Evolutionary conservation across 2,113 vertebrate genomes (phyloP).

Genomic region (Salvator merianae): DNA sequence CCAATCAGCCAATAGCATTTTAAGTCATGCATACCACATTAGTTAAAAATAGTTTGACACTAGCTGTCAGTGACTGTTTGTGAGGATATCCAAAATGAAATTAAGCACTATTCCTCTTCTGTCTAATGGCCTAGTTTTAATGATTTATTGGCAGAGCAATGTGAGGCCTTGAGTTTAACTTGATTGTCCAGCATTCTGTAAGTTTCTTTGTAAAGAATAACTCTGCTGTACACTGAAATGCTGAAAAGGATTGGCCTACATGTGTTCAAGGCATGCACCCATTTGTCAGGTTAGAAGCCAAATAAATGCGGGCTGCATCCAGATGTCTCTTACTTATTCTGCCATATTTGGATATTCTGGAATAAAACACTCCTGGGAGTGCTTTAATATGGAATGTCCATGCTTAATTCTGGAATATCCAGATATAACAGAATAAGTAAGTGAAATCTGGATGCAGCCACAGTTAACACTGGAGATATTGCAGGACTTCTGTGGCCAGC

Average conservation of each 20-base stretch:
- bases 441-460: too few relatives aligned
- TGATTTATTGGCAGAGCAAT: slow-evolving; percentile 23
- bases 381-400: too few relatives aligned
- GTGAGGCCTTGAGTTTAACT: not conserved
- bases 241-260: not conserved
- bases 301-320: too few relatives aligned
- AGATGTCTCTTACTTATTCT: too few relatives aligned
- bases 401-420: too few relatives aligned
- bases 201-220: not conserved
- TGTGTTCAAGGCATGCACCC: not conserved
- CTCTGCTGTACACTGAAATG: not conserved
- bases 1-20: slow-evolving; percentile 51
- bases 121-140: slow-evolving; percentile 42
- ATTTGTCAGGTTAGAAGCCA: too few relatives aligned
- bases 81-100: slow-evolving; percentile 50
- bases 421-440: too few relatives aligned
- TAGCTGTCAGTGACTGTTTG: slow-evolving; percentile 45
- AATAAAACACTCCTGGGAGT: too few relatives aligned
- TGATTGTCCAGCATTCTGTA: not conserved
- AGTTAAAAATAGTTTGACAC: slow-evolving; percentile 35
- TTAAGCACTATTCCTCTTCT: slow-evolving; percentile 41
- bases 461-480: too few relatives aligned
- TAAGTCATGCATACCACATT: slow-evolving; percentile 43
- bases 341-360: too few relatives aligned
- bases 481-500: too few relatives aligned